Evolutionary conservation across 2,797 vertebrate genomes (phyloP).

Genomic region (Diglossa cyanea): DNA sequence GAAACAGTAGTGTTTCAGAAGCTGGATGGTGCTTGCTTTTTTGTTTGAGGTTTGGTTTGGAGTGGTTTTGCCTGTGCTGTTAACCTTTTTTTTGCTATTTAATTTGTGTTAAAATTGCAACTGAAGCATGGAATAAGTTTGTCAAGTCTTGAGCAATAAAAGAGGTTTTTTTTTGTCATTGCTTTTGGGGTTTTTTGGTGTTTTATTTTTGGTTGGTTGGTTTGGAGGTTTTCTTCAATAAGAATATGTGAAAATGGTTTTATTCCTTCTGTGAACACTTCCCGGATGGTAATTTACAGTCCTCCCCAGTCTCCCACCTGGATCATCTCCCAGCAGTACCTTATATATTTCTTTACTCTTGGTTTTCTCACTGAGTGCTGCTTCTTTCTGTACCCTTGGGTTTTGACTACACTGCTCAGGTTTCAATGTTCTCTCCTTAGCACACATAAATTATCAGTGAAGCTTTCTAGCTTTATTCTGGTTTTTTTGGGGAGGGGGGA

Average conservation of each 20-base stretch:
- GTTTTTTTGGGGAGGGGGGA: accelerated
- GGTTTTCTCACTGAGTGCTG: not conserved
- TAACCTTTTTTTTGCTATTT: accelerated
- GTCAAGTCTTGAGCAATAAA: not conserved
- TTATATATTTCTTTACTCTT: not conserved
- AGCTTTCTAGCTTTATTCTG: not conserved
- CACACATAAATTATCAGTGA: not conserved
- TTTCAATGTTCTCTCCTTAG: not conserved
- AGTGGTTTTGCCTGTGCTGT: accelerated
- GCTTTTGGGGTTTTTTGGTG: too few species aligned
- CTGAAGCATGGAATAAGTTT: not conserved
- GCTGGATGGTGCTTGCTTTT: accelerated
- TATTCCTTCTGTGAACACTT: not conserved
- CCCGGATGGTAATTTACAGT: not conserved
- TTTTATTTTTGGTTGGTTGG: not conserved
- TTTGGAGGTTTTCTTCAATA: not conserved
- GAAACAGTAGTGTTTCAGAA: not conserved
- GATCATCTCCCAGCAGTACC: not conserved
- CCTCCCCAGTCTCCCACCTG: not conserved
- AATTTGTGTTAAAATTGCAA: not conserved
- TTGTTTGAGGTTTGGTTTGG: not conserved
- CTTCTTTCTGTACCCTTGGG: not conserved
- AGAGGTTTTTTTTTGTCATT: not conserved
- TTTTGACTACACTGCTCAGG: not conserved
- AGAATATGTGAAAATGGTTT: not conserved